Evolutionary conservation across 2,113 vertebrate genomes (phyloP).

Genomic region (Pheucticus melanocephalus): DNA sequence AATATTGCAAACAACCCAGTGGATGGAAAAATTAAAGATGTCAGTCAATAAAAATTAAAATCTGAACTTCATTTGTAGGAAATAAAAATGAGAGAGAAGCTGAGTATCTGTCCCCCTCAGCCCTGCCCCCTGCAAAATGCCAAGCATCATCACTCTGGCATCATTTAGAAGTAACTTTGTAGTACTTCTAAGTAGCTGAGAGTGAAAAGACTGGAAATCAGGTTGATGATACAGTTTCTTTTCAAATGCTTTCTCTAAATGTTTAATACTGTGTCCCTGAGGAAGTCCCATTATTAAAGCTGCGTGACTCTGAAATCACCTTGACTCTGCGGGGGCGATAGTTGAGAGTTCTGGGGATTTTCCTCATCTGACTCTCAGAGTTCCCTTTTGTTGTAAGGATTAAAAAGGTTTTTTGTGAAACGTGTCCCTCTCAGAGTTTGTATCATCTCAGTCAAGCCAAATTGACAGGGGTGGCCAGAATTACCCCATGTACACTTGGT

Average conservation of each 20-base stretch:
- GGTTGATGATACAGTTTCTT: conserved; percentile 13
- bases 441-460: not conserved
- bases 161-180: not conserved
- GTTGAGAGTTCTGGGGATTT: conserved; percentile 10
- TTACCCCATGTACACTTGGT: not conserved
- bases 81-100: not conserved
- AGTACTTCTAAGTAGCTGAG: not conserved
- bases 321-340: not conserved
- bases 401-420: not conserved
- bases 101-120: not conserved
- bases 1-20: not conserved
- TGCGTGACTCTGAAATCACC: conserved; percentile 32
- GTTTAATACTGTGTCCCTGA: not conserved
- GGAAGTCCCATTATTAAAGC: not conserved
- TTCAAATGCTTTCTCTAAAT: not conserved
- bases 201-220: conserved; percentile 30
- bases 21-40: not conserved
- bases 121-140: not conserved
- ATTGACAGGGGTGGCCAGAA: not conserved
- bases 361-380: not conserved
- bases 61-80: not conserved
- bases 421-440: not conserved
- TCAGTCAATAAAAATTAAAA: not conserved
- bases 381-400: not conserved
- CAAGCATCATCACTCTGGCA: not conserved